phyloP scores from a whole-genome alignment of 2,888 invertebrate species.

The Drosophila conformis region DNA sequence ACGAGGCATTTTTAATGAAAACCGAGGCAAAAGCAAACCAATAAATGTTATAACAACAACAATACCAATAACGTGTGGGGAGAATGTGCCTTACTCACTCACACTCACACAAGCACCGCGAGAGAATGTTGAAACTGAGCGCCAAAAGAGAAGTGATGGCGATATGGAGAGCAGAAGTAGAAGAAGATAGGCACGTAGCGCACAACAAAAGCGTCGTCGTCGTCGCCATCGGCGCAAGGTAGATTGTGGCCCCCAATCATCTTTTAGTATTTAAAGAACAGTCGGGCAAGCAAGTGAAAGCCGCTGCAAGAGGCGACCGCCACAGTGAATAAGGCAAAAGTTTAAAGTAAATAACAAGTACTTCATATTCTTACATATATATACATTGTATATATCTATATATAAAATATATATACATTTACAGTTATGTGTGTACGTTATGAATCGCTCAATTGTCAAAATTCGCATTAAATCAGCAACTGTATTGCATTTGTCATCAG shows the following conservation, averaged over 20 bases:
- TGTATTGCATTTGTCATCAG: constrained; percentile 51
- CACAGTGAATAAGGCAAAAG: constrained; percentile 56
- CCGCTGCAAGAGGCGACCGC: constrained; percentile 55
- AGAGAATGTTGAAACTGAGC: constrained; percentile 46
- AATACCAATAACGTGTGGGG: constrained; percentile 16
- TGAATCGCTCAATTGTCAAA: constrained; percentile 46
- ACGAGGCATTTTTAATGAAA: constrained; percentile 16
- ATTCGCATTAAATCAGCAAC: constrained; percentile 36
- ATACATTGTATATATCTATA: not conserved
- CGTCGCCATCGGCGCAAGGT: constrained; percentile 55
- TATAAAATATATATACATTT: not conserved
- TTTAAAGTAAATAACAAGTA: constrained; percentile 68
- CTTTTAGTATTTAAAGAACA: constrained; percentile 79
- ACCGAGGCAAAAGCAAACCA: constrained; percentile 22
- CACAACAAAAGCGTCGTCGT: constrained; percentile 50
- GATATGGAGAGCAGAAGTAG: constrained; percentile 52
- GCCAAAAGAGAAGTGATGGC: constrained; percentile 40
- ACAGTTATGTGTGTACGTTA: constrained; percentile 11
- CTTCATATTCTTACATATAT: constrained; percentile 26
- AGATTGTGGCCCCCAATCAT: constrained; percentile 66
- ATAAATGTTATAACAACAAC: constrained; percentile 35
- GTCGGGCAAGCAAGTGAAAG: constrained; percentile 81
- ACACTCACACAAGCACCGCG: not conserved
- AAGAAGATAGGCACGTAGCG: constrained; percentile 59
- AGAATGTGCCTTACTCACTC: constrained; percentile 34